Conservation (phyloP, 2,797 vertebrate genomes). For the Clarias laeviceps region DNA sequence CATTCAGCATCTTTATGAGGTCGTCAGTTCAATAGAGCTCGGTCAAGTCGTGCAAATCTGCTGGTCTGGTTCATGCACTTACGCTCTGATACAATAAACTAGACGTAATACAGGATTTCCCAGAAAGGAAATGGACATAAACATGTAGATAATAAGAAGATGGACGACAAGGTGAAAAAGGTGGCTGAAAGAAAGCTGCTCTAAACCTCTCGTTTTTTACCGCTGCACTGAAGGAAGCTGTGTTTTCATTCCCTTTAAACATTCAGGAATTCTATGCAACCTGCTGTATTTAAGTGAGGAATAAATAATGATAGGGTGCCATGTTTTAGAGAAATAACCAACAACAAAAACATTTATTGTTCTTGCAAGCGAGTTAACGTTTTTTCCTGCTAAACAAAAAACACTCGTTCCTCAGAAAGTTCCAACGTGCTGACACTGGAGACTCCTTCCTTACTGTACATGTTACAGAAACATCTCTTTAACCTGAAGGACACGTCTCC, state of each 20-base stretch:
- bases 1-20: conserved; percentile 61
- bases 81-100: neutral
- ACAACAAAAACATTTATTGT: neutral
- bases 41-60: conserved; percentile 11
- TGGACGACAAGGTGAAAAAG: neutral
- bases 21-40: conserved; percentile 38
- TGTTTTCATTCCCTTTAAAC: neutral
- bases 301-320: neutral
- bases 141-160: neutral
- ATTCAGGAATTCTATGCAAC: neutral
- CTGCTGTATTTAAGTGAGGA: neutral
- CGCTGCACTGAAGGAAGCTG: neutral
- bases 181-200: neutral
- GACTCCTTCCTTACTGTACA: too few species aligned
- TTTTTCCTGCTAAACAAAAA: too few species aligned
- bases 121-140: neutral
- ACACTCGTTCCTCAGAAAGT: too few species aligned
- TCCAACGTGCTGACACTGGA: too few species aligned
- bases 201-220: neutral
- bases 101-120: neutral
- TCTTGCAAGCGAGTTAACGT: too few species aligned
- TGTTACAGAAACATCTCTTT: too few species aligned
- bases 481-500: too few species aligned
- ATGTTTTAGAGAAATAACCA: neutral
- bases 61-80: conserved; percentile 17